Percentiles rank a stretch among this genome's conserved stretches.
These are phyloP conservation scores for Cryptoleucopteryx plumbea DNA, from an alignment of 2,113 vertebrate species.

Conservation along the genomic window DNA sequence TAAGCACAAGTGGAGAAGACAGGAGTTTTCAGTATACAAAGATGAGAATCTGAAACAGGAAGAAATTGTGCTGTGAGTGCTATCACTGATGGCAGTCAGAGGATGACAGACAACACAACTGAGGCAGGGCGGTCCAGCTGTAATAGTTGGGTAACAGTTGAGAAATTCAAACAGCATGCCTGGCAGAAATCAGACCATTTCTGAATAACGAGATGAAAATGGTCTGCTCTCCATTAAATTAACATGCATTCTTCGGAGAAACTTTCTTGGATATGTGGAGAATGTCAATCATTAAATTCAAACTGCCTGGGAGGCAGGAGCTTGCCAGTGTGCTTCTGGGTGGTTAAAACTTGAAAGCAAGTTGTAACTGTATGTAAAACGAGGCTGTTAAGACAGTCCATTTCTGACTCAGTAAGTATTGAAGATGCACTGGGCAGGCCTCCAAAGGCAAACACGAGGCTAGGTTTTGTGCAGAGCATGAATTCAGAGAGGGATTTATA, in stretches of 20 bases:
- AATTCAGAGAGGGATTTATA: background rate
- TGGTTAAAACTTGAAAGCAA: slow-evolving; percentile 36
- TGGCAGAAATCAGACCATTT: slow-evolving; percentile 41
- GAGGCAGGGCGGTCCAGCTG: slow-evolving; percentile 29
- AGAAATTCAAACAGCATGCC: slow-evolving; percentile 36
- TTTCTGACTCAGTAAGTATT: slow-evolving; percentile 33
- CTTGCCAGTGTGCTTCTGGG: slow-evolving; percentile 50
- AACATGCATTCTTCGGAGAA: slow-evolving; percentile 46
- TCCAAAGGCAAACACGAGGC: slow-evolving; percentile 13
- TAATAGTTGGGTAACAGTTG: slow-evolving; percentile 6
- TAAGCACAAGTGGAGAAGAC: background rate
- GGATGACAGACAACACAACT: slow-evolving; percentile 28
- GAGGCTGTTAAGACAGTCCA: slow-evolving; percentile 40
- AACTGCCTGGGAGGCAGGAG: slow-evolving; percentile 49
- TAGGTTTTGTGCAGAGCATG: background rate
- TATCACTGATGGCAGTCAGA: background rate
- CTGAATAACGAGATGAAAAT: slow-evolving; percentile 42
- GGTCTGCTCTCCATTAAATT: slow-evolving; percentile 61
- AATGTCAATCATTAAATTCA: slow-evolving; percentile 54
- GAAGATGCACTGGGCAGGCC: slow-evolving; percentile 29
- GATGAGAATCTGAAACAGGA: background rate
- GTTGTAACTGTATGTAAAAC: slow-evolving; percentile 31
- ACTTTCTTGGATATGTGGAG: slow-evolving; percentile 32
- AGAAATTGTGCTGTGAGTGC: background rate
- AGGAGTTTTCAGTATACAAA: background rate